Evolutionary conservation across 1,140 invertebrate genomes (phyloP).

Genomic region (Thaumetopoea pityocampa): DNA sequence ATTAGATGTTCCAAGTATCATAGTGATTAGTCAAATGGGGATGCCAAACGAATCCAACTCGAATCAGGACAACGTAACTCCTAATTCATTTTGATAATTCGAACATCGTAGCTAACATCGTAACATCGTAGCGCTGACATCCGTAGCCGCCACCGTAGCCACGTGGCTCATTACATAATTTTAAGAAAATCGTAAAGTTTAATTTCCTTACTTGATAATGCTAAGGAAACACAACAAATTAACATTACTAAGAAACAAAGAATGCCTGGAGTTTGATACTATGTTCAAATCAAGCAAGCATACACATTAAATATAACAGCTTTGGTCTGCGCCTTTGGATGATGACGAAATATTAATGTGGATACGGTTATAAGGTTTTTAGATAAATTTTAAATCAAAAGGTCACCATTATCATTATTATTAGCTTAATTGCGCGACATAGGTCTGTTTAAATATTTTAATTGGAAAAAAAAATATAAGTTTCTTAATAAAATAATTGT

Average conservation of each 20-base stretch:
- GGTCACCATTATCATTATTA: too few species aligned
- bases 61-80: too few species aligned
- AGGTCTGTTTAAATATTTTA: too few species aligned
- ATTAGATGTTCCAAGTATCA: too few species aligned
- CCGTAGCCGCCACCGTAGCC: constrained; percentile 33
- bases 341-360: constrained; percentile 23
- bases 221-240: constrained; percentile 64
- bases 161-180: constrained; percentile 23
- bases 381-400: constrained; percentile 1
- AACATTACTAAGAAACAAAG: constrained; percentile 61
- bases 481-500: constrained; percentile 2
- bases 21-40: too few species aligned
- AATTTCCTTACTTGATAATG: constrained; percentile 50
- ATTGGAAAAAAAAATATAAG: too few species aligned
- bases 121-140: constrained; percentile 25
- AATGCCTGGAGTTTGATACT: constrained; percentile 69
- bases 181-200: constrained; percentile 41
- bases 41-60: too few species aligned
- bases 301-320: constrained; percentile 66
- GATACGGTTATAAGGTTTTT: constrained; percentile 19
- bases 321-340: constrained; percentile 56
- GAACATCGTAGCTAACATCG: constrained; percentile 26
- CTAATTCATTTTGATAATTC: too few species aligned
- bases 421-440: too few species aligned
- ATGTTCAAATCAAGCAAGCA: constrained; percentile 64